Percentiles rank a stretch among this genome's conserved stretches.
Evolutionary conservation across 2,888 invertebrate species (phyloP).

Genomic region (Penaeus monodon): DNA sequence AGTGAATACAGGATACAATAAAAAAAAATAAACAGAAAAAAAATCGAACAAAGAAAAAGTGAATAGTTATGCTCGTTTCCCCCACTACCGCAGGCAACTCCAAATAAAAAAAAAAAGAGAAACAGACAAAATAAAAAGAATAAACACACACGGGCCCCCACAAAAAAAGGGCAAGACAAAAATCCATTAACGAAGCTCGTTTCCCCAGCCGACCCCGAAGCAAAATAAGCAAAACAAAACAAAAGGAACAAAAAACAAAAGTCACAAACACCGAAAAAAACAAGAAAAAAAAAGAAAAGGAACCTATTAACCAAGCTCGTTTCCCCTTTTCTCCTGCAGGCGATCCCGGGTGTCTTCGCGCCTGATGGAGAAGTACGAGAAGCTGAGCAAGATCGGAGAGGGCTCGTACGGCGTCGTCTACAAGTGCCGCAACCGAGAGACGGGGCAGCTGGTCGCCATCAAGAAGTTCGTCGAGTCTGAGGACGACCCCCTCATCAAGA

Average conservation of each 20-base stretch:
- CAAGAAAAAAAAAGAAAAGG: background rate
- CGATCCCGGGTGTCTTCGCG: constrained; percentile 87
- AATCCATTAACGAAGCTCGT: too few relatives aligned
- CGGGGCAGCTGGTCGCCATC: constrained; percentile 93
- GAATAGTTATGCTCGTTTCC: too few relatives aligned
- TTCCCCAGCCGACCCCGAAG: too few relatives aligned
- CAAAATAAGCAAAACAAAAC: background rate
- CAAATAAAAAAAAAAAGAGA: too few relatives aligned
- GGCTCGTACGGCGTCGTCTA: constrained; percentile 96
- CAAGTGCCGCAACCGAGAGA: constrained; percentile 95
- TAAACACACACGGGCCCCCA: too few relatives aligned
- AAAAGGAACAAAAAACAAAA: background rate
- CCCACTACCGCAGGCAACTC: too few relatives aligned
- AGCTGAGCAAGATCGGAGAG: constrained; percentile 92
- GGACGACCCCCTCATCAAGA: constrained; percentile 94
- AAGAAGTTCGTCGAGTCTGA: constrained; percentile 98
- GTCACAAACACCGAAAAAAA: too few relatives aligned
- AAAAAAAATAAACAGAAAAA: too few relatives aligned
- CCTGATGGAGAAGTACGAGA: constrained; percentile 94
- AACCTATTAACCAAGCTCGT: background rate
- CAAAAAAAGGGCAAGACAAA: too few relatives aligned
- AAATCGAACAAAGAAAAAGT: too few relatives aligned
- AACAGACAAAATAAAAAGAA: too few relatives aligned
- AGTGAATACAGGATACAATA: too few relatives aligned
- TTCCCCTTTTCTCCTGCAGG: constrained; percentile 25